Conservation (phyloP, 2,888 invertebrate species). For the Apamea crenata region DNA sequence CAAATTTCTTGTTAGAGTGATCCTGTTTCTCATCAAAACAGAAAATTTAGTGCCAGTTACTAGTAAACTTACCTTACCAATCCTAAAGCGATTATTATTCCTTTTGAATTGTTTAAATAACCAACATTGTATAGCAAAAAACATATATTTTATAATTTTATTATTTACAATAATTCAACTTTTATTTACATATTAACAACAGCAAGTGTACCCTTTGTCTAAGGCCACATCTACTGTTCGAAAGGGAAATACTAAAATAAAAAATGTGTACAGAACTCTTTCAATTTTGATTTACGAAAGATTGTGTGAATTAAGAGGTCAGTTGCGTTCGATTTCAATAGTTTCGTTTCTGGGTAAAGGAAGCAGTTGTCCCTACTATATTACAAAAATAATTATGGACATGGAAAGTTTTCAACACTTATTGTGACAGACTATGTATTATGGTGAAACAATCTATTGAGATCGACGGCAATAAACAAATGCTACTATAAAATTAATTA, state of each 20-base stretch:
- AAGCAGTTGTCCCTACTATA: conserved; percentile 71
- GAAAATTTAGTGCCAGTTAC: conserved; percentile 30
- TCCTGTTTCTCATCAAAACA: conserved; percentile 47
- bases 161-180: conserved; percentile 90
- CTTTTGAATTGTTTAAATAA: conserved; percentile 68
- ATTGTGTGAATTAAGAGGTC: conserved; percentile 71
- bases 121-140: conserved; percentile 85
- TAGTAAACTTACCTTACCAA: conserved; percentile 31
- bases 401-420: conserved; percentile 76
- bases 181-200: conserved; percentile 91
- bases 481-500: conserved; percentile 83
- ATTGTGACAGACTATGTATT: conserved; percentile 69
- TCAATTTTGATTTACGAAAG: conserved; percentile 65
- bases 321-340: conserved; percentile 63
- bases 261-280: conserved; percentile 75
- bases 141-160: conserved; percentile 89
- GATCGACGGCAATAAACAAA: conserved; percentile 73
- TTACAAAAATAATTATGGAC: conserved; percentile 76
- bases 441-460: conserved; percentile 71
- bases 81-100: conserved; percentile 36
- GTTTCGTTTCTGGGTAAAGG: conserved; percentile 57
- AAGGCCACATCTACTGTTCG: conserved; percentile 87
- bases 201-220: conserved; percentile 83
- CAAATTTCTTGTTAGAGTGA: conserved; percentile 26
- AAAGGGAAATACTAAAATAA: conserved; percentile 81